Base-by-base conservation (phyloP, 2,797 vertebrate species). In the Cetoscarus ocellatus region DNA sequence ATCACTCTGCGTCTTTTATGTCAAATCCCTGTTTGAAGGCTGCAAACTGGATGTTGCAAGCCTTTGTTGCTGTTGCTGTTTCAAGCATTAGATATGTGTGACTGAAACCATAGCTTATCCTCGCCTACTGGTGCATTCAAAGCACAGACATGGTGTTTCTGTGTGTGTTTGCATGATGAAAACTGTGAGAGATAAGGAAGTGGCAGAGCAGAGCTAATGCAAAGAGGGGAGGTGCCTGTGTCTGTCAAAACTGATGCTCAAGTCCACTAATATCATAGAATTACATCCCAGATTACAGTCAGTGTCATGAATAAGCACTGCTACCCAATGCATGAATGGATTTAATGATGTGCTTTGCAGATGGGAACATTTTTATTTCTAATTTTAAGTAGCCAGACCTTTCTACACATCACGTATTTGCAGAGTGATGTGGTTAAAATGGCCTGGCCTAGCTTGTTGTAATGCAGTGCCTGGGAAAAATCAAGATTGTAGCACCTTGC, bases 101-200 rank as follows among this genome's bases (percentile, higher is more conserved):
- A 91, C 87, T 91, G 88, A 92, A 93, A 92, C 89, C 90, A 86
- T 86, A 79, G 88, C 87, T 92, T 93, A 90, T 93, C 87, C 85
- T 91, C 71, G 88, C 79, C 87, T 90, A 83, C 80, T 89, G 88
- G 83, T 80, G 90, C 87, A 88, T 91, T 89, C 86, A 91, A 86
- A 89, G 90, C 85, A 74, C 83, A 83, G 59, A 77, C 81, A 56
- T 77, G 80, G 80, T 75, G 50, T 36, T 11, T 42, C 52, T 59
- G 67, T 74, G 65, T 74, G 65, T 61, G 72, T 77, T 75, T 84
- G 73, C 80, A 82, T 86, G 84, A 79, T 74, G 81, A 86, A 86
- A 91, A 88, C 78, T 60, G 68, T 50, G 67, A 66, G 58, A 86
- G 90, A 93, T 92, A 89, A 92, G 83, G 70, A 70, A 82, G 83